Conservation (phyloP, 1,140 invertebrate species). For the Anadara kagoshimensis region DNA sequence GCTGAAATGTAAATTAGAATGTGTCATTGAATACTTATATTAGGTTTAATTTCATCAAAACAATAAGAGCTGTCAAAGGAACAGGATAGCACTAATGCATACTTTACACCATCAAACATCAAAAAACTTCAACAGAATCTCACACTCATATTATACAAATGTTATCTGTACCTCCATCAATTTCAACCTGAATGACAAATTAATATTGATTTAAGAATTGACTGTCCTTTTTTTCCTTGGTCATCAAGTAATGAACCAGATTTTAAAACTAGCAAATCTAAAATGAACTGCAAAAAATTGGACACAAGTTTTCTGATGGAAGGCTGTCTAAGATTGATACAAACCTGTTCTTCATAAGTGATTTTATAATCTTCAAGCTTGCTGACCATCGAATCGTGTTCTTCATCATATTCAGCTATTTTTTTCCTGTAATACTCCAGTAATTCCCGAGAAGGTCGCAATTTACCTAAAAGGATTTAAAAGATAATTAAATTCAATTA, state of each 20-base stretch:
- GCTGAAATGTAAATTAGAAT: constrained; percentile 49
- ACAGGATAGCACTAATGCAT: neutral
- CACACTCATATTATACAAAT: neutral
- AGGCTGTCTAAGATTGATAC: neutral
- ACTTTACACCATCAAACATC: neutral
- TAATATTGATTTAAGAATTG: too few species aligned
- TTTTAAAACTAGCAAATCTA: too few species aligned
- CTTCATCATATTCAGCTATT: constrained; percentile 73
- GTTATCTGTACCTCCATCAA: too few species aligned
- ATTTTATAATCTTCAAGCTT: constrained; percentile 71
- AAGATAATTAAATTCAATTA: neutral
- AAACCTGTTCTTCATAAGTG: constrained; percentile 72
- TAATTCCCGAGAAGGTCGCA: constrained; percentile 72
- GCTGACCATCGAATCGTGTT: constrained; percentile 68
- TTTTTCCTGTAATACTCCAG: constrained; percentile 74
- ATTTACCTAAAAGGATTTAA: constrained; percentile 61
- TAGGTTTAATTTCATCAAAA: neutral
- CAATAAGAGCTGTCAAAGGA: neutral
- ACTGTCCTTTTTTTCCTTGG: too few species aligned
- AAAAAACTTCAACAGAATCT: neutral
- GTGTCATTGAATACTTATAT: neutral
- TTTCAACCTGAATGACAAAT: too few species aligned
- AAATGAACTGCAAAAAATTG: too few species aligned
- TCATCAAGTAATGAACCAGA: too few species aligned
- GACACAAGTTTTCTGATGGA: neutral